Evolutionary conservation across 2,888 invertebrate genomes (phyloP), one percentile per base, ranked within the genome.

Genomic region (Harmothoe impar): DNA sequence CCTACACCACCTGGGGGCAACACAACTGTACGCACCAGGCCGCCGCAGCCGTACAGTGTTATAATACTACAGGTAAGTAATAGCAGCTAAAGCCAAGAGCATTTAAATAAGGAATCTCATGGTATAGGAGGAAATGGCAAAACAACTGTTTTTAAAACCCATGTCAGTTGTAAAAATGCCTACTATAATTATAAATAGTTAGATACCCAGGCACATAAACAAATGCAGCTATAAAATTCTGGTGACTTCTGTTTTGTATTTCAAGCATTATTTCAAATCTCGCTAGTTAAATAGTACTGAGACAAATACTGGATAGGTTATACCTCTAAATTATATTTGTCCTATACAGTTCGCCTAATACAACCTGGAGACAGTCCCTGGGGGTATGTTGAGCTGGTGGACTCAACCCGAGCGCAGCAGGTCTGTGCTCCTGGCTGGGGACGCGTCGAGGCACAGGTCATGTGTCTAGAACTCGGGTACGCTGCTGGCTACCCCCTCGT

Each of bases 391-490:
- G 81, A 81, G 35, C 0, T 43, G 23, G 35, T 81, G 0, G 81
- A 81, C 35, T 17, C 81, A 0, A 23, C 5, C 0, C 35, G 81
- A 17, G 35, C 35, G 5, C 81, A 25, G 43, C 35, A 33, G 23
- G 43, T 81, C 15, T 81, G 81, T n/a, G 81, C 35, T 15, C 35
- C 15, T 1, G 43, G n/a, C 17, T 81, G 35, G 35, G 81, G 43
- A 23, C n/a, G 52, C 29, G 54, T 25, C 3, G 86, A 86, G 7
- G 86, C 86, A 17, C 15, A 86, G 20, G 56, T 86, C 25, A 54
- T 52, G 25, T 86, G 86, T 86, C 3, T 5, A 20, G 25, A 86
- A 25, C 86, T 86, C 5, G 86, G 86, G 17, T 86, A 54, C 54
- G 86, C 25, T 17, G 86, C 52, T 17, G 84, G 84, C 23, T 3